Percentiles rank a stretch among this genome's conserved stretches.
phyloP scores from a whole-genome alignment of 2,113 vertebrate genomes.

The Sylvilagus bachmani region DNA sequence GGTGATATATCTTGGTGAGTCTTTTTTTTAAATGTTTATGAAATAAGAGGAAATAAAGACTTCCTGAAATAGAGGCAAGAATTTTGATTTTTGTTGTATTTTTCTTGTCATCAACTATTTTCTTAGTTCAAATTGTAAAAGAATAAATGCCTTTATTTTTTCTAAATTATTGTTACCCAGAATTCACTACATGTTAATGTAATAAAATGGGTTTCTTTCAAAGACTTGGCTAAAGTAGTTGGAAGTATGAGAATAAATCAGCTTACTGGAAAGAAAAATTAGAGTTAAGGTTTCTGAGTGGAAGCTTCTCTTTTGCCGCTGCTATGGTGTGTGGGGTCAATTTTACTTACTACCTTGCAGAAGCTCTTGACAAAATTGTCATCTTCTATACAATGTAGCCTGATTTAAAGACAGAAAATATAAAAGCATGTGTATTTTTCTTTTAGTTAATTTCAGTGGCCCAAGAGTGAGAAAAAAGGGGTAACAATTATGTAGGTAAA shows the following conservation, averaged over 20 bases:
- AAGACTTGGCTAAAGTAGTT: background rate
- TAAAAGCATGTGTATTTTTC: background rate
- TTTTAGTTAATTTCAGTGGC: background rate
- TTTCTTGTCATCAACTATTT: background rate
- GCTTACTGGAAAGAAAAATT: background rate
- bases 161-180: background rate
- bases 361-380: background rate
- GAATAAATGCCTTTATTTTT: background rate
- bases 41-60: background rate
- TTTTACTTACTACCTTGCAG: background rate
- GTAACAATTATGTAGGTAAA: background rate
- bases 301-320: background rate
- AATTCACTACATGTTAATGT: background rate
- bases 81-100: background rate
- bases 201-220: background rate
- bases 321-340: accelerated
- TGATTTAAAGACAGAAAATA: background rate
- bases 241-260: background rate
- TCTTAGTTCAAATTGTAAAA: background rate
- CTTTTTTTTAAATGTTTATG: background rate
- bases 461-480: background rate
- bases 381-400: background rate
- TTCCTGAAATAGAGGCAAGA: background rate
- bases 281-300: background rate
- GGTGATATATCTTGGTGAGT: background rate